phyloP scores from a whole-genome alignment of 2,113 vertebrate genomes.

The Gasterosteus nipponicus region DNA sequence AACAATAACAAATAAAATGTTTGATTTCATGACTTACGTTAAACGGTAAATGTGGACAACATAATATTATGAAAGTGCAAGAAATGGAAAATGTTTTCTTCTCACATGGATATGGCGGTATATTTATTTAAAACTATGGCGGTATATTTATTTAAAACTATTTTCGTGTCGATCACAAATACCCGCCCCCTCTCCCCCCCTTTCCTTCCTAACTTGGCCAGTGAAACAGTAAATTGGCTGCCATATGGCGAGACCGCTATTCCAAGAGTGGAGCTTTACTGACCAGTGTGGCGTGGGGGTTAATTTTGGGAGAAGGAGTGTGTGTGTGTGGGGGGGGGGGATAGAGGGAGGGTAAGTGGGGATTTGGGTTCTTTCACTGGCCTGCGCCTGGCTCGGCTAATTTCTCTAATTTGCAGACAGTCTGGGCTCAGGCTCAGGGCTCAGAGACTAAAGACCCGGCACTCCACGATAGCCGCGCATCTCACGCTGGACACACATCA shows the following conservation, averaged over 20 bases:
- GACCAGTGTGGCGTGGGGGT: constrained; percentile 57
- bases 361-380: constrained; percentile 73
- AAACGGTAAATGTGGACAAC: neutral
- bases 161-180: neutral
- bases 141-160: neutral
- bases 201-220: constrained; percentile 39
- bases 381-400: constrained; percentile 71
- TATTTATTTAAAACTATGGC: neutral
- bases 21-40: neutral
- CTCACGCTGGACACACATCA: constrained; percentile 40
- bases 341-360: constrained; percentile 25
- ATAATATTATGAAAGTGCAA: neutral
- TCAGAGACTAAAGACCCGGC: constrained; percentile 60
- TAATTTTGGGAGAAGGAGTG: constrained; percentile 18
- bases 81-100: neutral
- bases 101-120: neutral
- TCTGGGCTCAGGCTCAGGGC: constrained; percentile 77
- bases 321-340: constrained; percentile 23
- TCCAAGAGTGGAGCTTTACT: constrained; percentile 54
- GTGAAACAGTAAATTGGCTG: constrained; percentile 73
- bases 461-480: constrained; percentile 42
- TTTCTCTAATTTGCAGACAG: constrained; percentile 84
- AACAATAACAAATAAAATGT: neutral
- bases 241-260: constrained; percentile 74
- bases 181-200: neutral